A percentile compares a stretch with the other conserved stretches of the same genome.
Conservation (phyloP, 2,113 vertebrate species). For the Cricetomys ansorgei region DNA sequence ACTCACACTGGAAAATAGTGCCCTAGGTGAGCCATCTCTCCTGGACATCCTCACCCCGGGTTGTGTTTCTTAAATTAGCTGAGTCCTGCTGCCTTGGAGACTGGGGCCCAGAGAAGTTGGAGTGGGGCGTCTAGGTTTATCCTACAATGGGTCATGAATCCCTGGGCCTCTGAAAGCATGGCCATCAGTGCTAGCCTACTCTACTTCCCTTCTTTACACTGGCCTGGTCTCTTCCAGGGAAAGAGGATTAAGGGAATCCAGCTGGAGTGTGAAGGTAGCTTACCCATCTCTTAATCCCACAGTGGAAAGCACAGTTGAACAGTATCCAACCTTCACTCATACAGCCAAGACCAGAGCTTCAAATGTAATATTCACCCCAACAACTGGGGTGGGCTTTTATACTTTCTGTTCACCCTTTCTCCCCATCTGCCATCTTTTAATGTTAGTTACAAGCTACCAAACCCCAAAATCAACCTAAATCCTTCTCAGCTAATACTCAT, state of each 20-base stretch:
- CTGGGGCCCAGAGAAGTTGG: neutral
- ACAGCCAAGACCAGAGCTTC: neutral
- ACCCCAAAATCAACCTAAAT: neutral
- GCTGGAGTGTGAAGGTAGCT: neutral
- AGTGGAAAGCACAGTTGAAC: neutral
- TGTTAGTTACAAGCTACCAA: neutral
- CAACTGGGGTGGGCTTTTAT: neutral
- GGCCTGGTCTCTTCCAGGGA: neutral
- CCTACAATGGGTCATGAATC: neutral
- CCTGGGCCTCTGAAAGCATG: neutral
- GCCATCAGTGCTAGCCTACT: neutral
- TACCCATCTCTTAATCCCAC: neutral
- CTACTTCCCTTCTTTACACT: neutral
- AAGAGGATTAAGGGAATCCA: neutral
- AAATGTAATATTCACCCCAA: neutral
- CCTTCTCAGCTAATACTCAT: neutral
- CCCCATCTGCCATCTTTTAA: neutral
- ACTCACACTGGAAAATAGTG: conserved; percentile 93
- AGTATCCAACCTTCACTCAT: neutral
- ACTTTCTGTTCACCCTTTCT: neutral
- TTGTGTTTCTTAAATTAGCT: neutral
- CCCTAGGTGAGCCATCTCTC: conserved; percentile 88
- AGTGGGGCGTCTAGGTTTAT: neutral
- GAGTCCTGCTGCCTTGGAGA: neutral
- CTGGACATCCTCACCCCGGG: neutral